Base-by-base conservation (phyloP, 2,113 vertebrate genomes). In the Entomyzon cyanotis region DNA sequence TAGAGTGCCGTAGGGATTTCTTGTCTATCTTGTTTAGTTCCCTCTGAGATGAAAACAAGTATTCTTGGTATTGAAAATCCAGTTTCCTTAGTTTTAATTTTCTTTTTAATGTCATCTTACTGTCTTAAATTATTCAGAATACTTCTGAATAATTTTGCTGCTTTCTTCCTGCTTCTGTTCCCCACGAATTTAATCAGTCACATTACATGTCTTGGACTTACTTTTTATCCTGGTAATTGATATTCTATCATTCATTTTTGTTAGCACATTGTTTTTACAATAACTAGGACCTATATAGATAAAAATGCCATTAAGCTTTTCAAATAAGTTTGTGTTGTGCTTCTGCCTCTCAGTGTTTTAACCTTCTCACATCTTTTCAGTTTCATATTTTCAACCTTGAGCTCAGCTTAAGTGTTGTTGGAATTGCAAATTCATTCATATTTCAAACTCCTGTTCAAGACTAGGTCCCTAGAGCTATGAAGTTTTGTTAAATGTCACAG, bases 401-500 rank as follows among this genome's bases (percentile, higher is more conserved):
- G 47, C 76, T 96, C 31, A 81, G 68, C 62, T 92, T 90, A 91
- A 89, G 63, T 50, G 44, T 77, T 90, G 50, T 70, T 95, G 65
- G 92, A 96, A 91, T 96, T 95, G 84, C 64, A 96, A 94, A 92
- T 95, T 90, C 62, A 85, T 92, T 95, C 58, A 35, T 76, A 89
- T 91, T 91, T 96, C 75, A 81, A 77, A 64, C 55, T 90, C 68
- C n/a, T 79, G 35, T 76, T 94, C 74, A 64, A 89, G 76, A 78
- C 70, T 80, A 73, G 11, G 4, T 91, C 92, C 71, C 74, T 50
- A 73, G 63, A 74, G 95, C 74, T 44, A 41, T 88, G 55, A 84
- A 92, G 83, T 94, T 74, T 82, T 92, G 80, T 95, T 95, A 91
- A 95, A 95, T 96, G 94, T 88, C 95, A 95, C 64, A 91, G 64